phyloP scores from a whole-genome alignment of 2,797 vertebrate genomes.

The Oreortyx pictus region DNA sequence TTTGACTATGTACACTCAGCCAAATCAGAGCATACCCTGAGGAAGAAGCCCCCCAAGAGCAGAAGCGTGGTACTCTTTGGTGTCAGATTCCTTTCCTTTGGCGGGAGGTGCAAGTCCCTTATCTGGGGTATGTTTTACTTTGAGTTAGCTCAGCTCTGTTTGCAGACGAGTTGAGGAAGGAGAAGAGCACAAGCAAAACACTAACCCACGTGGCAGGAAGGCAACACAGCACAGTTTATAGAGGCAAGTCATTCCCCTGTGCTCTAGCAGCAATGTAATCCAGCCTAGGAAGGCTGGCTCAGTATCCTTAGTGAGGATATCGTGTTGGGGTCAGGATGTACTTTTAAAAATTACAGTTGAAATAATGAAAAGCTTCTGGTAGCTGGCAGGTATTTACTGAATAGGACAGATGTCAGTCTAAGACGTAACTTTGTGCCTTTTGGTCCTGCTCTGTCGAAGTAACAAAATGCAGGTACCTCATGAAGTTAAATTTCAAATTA shows the following conservation, averaged over 20 bases:
- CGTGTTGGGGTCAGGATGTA: not conserved
- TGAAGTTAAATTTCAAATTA: not conserved
- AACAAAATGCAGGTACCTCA: not conserved
- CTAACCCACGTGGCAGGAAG: not conserved
- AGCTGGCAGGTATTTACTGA: not conserved
- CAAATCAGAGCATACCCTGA: not conserved
- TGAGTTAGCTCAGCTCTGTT: not conserved
- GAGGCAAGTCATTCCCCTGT: not conserved
- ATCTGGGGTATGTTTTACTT: not conserved
- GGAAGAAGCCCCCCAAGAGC: not conserved
- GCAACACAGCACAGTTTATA: not conserved
- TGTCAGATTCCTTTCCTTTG: fast-evolving
- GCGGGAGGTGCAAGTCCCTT: not conserved
- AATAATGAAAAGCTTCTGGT: not conserved
- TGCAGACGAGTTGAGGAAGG: not conserved
- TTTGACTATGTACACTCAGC: slow-evolving; percentile 9
- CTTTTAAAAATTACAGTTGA: not conserved
- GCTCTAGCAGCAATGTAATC: not conserved
- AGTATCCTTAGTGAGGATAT: not conserved
- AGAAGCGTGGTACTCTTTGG: not conserved
- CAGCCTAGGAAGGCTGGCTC: not conserved
- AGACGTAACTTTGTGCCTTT: not conserved
- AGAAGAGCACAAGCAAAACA: not conserved
- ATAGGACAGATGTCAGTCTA: not conserved
- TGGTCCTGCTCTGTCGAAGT: not conserved